Evolutionary conservation across 1,140 invertebrate species (phyloP), one percentile per base, ranked within the genome.

Genomic region (Drosophila littoralis): DNA sequence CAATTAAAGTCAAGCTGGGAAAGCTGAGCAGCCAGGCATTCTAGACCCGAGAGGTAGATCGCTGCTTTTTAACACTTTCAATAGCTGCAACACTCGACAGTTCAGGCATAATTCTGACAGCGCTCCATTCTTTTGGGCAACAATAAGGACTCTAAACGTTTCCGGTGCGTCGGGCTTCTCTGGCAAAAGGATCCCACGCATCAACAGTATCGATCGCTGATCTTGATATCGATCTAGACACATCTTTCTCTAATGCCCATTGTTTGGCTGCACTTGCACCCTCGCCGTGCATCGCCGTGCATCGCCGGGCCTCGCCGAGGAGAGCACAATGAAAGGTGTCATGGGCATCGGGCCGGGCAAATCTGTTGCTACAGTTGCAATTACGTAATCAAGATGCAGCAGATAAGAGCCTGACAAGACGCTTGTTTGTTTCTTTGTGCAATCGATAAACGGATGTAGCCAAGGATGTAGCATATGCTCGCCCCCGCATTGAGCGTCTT

Each of bases 1-100:
- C 88, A 90, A 90, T 90, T 90, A 90, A 81, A 84, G 80, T 81
- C 88, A 89, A 84, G 77, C 79, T 79, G 83, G 38, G 76, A 28
- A 61, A 59, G 71, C 57, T 68, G 75, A 38, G 71, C 48, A 54
- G 40, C 46, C 22, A 43, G 43, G 45, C 35, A 40, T 51, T 51
- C 33, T 42, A 42, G 71, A 66, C 48, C 66, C 36, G 12, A 73
- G 60, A 55, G 75, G 65, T 40, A 67, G 82, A 86, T 85, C 76
- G 79, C 59, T 83, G 79, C 65, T 69, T 69, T 88, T 89, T 83
- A 88, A 88, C 83, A 88, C 83, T 88, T 88, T 86, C 79, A 50
- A 50, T 66, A 35, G 55, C 15, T 32, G 28, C 22, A 40, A 28
- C 51, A 43, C 1, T 51, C 38, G 7, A 32, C 42, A 28, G 33